phyloP scores from a whole-genome alignment of 2,113 vertebrate species.

The Clarias macrocephalus region DNA sequence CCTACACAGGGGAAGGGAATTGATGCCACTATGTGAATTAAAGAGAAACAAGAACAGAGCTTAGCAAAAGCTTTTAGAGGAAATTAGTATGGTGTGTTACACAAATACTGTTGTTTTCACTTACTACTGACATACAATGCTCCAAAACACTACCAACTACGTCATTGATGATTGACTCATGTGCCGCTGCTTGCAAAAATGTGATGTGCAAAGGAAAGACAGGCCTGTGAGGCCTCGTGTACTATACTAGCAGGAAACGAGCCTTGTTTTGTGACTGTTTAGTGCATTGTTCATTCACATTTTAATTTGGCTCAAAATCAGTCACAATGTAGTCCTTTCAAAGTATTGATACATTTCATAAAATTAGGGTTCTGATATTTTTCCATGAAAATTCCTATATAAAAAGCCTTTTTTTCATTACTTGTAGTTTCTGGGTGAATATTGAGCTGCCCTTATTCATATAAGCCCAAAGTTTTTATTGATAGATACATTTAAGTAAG shows the following conservation, averaged over 20 bases:
- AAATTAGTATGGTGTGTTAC: not conserved
- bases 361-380: not conserved
- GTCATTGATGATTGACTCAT: not conserved
- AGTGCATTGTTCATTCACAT: not conserved
- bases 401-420: not conserved
- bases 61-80: not conserved
- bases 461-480: not conserved
- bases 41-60: not conserved
- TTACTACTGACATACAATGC: not conserved
- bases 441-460: not conserved
- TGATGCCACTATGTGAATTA: not conserved
- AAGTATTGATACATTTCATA: not conserved
- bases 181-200: not conserved
- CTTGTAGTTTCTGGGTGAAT: too few species aligned
- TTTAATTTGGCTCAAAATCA: not conserved
- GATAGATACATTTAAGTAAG: not conserved
- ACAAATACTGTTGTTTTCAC: not conserved
- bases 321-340: not conserved
- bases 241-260: not conserved
- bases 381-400: not conserved
- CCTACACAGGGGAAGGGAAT: not conserved
- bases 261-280: not conserved
- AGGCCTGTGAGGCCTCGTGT: not conserved
- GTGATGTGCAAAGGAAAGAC: not conserved
- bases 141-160: not conserved